phyloP scores from a whole-genome alignment of 2,113 vertebrate genomes.

The Hyperoodon ampullatus region DNA sequence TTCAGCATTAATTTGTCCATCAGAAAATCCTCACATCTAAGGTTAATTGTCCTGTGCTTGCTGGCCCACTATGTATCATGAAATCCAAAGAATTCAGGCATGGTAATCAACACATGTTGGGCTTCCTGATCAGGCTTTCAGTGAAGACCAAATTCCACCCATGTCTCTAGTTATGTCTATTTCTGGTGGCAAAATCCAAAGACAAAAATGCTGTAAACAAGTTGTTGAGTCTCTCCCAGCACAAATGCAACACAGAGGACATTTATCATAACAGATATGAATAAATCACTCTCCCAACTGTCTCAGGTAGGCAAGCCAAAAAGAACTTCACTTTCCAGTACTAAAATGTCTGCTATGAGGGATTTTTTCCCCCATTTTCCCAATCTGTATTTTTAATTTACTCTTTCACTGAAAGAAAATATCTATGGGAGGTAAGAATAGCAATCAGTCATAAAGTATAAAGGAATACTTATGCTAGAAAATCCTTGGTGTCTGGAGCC shows the following conservation, averaged over 20 bases:
- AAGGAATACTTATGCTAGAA: neutral
- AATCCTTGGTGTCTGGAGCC: neutral
- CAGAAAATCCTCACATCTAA: neutral
- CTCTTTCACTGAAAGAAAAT: neutral
- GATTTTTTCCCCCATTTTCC: neutral
- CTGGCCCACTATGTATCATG: neutral
- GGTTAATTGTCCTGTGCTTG: neutral
- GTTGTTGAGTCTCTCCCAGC: conserved; percentile 2
- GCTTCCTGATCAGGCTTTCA: conserved; percentile 2
- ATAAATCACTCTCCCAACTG: conserved; percentile 41
- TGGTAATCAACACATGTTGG: neutral
- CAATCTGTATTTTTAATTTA: conserved; percentile 35
- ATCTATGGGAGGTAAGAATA: neutral
- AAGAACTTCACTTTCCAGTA: neutral
- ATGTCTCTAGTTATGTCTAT: neutral
- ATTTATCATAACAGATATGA: conserved; percentile 31
- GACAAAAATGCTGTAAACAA: conserved; percentile 54
- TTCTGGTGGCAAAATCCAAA: conserved; percentile 52
- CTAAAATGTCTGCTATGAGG: conserved; percentile 29
- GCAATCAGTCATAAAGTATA: neutral
- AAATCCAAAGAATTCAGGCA: neutral
- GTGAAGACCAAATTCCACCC: neutral
- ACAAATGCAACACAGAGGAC: conserved; percentile 56
- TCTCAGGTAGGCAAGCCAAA: conserved; percentile 48
- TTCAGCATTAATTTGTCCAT: neutral